Evolutionary conservation across 2,113 vertebrate genomes (phyloP).

Genomic region (Blennius ocellaris): DNA sequence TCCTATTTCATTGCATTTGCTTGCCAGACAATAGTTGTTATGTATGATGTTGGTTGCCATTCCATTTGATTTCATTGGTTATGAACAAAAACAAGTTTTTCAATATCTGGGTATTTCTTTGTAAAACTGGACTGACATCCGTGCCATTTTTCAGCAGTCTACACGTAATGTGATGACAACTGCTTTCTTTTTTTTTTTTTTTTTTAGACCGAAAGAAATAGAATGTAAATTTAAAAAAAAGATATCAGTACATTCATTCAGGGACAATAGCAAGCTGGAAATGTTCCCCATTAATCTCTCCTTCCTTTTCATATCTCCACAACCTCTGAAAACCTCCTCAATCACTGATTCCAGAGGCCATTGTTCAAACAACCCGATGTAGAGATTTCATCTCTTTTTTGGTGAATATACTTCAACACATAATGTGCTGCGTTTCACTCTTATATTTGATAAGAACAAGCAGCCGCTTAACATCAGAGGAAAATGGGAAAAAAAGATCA

Average conservation of each 20-base stretch:
- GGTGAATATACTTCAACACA: conserved; percentile 19
- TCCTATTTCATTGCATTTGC: too few relatives aligned
- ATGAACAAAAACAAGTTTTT: too few relatives aligned
- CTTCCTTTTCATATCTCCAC: conserved; percentile 6
- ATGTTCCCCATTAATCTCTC: conserved; percentile 38
- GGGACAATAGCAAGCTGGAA: too few relatives aligned
- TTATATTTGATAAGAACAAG: not conserved
- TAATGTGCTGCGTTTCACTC: conserved; percentile 4
- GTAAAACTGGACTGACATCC: not conserved
- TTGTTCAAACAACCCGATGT: conserved; percentile 12
- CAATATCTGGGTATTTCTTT: too few relatives aligned
- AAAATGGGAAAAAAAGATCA: not conserved
- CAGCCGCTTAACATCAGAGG: not conserved
- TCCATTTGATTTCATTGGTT: too few relatives aligned
- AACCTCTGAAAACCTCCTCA: conserved; percentile 15
- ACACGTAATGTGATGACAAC: not conserved
- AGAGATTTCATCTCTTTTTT: conserved; percentile 5
- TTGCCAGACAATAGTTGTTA: too few relatives aligned
- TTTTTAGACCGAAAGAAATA: conserved; percentile 9
- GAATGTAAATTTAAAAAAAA: too few relatives aligned
- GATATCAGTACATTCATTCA: too few relatives aligned
- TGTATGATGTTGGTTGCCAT: too few relatives aligned
- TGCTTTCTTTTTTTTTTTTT: not conserved
- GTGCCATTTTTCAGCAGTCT: not conserved
- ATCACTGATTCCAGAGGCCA: conserved; percentile 41